These are phyloP conservation scores for Apis mellifera DNA, from an alignment of 1,140 invertebrate species.

Conservation along the genomic window DNA sequence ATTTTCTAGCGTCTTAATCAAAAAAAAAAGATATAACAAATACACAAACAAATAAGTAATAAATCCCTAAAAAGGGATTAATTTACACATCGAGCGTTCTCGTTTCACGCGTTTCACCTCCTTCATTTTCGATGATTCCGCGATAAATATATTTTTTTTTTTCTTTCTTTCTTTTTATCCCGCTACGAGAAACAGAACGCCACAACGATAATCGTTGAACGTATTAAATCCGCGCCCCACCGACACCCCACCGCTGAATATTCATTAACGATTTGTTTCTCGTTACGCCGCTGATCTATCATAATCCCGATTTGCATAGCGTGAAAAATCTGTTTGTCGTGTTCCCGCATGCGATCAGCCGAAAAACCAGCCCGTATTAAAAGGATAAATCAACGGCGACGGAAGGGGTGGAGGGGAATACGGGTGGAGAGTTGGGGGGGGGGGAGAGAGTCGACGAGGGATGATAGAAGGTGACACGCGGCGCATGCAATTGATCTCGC, in stretches of 20 bases:
- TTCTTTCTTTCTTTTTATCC: too few species aligned
- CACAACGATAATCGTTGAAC: slow-evolving; percentile 18
- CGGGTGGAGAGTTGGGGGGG: background rate
- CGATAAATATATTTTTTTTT: background rate
- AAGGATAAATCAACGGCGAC: slow-evolving; percentile 28
- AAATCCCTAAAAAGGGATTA: too few species aligned
- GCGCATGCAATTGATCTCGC: slow-evolving; percentile 47
- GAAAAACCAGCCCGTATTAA: slow-evolving; percentile 25
- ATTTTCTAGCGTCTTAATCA: too few species aligned
- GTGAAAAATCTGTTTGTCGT: slow-evolving; percentile 25
- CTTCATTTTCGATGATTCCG: background rate
- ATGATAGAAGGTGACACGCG: slow-evolving; percentile 29
- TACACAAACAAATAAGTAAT: too few species aligned
- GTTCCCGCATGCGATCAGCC: slow-evolving; percentile 4
- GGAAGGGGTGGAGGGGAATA: background rate
- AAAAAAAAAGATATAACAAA: too few species aligned
- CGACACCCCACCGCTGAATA: slow-evolving; percentile 1
- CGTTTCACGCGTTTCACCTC: background rate
- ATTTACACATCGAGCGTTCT: background rate
- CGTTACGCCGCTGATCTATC: slow-evolving; percentile 6
- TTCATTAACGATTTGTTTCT: slow-evolving; percentile 28
- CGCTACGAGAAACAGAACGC: too few species aligned
- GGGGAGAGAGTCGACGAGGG: background rate
- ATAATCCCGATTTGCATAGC: background rate
- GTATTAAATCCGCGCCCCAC: background rate